phyloP scores from a whole-genome alignment of 1,140 invertebrate genomes.

The Hesperophylax magnus region DNA sequence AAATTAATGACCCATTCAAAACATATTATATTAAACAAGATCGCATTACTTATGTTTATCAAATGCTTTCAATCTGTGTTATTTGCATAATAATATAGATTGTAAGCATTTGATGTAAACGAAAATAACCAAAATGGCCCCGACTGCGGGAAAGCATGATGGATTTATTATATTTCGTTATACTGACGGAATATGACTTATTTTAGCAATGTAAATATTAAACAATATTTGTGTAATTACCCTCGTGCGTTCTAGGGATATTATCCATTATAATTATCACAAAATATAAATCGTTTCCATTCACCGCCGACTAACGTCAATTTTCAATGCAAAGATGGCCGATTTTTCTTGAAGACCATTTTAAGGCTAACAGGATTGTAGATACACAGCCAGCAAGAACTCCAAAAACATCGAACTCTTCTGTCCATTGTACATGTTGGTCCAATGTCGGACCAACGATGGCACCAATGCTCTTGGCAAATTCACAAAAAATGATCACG shows the following conservation, averaged over 20 bases:
- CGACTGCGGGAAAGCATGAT: constrained; percentile 39
- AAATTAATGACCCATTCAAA: too few relatives aligned
- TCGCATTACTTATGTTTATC: too few relatives aligned
- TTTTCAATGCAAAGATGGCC: not conserved
- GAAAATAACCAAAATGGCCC: constrained; percentile 39
- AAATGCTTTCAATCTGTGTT: too few relatives aligned
- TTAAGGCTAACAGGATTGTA: too few relatives aligned
- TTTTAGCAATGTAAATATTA: constrained; percentile 21
- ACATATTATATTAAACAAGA: too few relatives aligned
- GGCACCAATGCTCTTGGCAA: too few relatives aligned
- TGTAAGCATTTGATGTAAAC: constrained; percentile 24
- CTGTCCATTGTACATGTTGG: too few relatives aligned
- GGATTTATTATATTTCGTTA: constrained; percentile 5
- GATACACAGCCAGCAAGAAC: too few relatives aligned
- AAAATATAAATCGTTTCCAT: constrained; percentile 24
- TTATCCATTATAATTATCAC: constrained; percentile 74
- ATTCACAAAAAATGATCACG: too few relatives aligned
- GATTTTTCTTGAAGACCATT: too few relatives aligned
- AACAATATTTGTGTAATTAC: constrained; percentile 66
- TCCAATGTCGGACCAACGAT: too few relatives aligned
- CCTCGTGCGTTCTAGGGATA: constrained; percentile 85
- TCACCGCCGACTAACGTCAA: constrained; percentile 24
- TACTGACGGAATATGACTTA: not conserved
- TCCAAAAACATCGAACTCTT: too few relatives aligned
- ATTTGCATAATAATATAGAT: not conserved